Evolutionary conservation across 2,113 vertebrate species (phyloP).

Genomic region (Isurus oxyrinchus): DNA sequence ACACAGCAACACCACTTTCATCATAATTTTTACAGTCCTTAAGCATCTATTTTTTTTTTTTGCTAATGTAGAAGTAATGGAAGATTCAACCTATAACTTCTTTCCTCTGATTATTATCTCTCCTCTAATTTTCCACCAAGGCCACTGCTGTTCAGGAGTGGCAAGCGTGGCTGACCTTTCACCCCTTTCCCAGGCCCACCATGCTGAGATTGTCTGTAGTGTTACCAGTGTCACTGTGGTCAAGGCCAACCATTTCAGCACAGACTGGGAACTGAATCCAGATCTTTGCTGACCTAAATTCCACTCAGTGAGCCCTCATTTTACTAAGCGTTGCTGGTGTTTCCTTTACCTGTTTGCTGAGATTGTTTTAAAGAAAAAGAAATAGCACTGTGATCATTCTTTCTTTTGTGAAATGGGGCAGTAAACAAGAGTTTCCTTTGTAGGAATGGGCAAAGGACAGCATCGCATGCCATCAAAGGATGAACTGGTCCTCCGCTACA

Average conservation of each 20-base stretch:
- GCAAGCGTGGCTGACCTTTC: neutral
- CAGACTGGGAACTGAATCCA: neutral
- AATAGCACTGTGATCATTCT: neutral
- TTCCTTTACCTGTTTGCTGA: neutral
- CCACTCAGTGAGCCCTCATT: neutral
- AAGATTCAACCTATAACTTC: no score
- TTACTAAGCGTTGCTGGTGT: neutral
- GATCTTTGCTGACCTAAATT: neutral
- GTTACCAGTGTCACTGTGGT: neutral
- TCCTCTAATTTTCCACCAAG: no score
- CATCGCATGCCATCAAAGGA: constrained; percentile 98
- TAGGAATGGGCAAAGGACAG: constrained; percentile 99
- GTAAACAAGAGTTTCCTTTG: constrained; percentile 26
- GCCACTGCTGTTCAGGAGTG: no score
- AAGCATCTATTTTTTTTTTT: no score
- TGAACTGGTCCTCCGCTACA: constrained; percentile 93
- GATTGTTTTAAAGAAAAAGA: neutral
- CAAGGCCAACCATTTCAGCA: neutral
- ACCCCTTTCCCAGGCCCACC: neutral
- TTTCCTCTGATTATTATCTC: no score
- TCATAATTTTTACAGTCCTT: no score
- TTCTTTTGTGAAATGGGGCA: neutral
- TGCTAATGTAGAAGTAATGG: no score
- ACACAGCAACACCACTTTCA: no score
- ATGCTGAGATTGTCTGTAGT: neutral